These are phyloP conservation scores for Agelastica alni DNA, from an alignment of 2,888 invertebrate genomes.

Conservation along the genomic window DNA sequence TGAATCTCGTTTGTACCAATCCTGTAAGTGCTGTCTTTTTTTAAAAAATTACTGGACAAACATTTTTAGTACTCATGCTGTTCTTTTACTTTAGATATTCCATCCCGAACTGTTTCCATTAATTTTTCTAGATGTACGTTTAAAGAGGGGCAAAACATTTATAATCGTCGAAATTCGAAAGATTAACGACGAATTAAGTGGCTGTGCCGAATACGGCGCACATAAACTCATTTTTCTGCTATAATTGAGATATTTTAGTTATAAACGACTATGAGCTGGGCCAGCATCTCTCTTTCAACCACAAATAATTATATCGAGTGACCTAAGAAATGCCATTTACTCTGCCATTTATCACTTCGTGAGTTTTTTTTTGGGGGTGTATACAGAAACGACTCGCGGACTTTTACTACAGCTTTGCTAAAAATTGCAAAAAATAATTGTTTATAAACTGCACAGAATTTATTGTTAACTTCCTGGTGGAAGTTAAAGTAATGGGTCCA, in stretches of 20 bases:
- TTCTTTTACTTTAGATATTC: too few relatives aligned
- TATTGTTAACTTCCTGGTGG: too few relatives aligned
- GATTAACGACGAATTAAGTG: conserved; percentile 27
- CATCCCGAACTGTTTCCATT: too few relatives aligned
- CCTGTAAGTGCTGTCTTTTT: too few relatives aligned
- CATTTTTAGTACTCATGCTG: too few relatives aligned
- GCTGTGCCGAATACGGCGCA: conserved; percentile 25
- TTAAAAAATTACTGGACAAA: too few relatives aligned
- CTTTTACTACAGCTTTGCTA: not conserved
- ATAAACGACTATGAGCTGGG: conserved; percentile 29
- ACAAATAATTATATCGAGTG: conserved; percentile 37
- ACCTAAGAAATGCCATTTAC: conserved; percentile 40
- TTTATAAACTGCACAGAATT: not conserved
- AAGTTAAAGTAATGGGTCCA: too few relatives aligned
- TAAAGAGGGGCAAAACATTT: conserved; percentile 3
- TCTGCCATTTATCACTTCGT: conserved; percentile 38
- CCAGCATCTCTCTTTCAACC: conserved; percentile 28
- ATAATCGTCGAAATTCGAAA: conserved; percentile 5
- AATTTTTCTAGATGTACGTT: too few relatives aligned
- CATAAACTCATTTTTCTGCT: conserved; percentile 27
- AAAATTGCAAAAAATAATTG: not conserved
- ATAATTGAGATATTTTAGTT: conserved; percentile 32
- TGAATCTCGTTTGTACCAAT: too few relatives aligned
- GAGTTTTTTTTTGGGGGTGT: conserved; percentile 23
- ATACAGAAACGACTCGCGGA: not conserved